phyloP scores from a whole-genome alignment of 2,888 invertebrate species.

The Troides oblongomaculatus region DNA sequence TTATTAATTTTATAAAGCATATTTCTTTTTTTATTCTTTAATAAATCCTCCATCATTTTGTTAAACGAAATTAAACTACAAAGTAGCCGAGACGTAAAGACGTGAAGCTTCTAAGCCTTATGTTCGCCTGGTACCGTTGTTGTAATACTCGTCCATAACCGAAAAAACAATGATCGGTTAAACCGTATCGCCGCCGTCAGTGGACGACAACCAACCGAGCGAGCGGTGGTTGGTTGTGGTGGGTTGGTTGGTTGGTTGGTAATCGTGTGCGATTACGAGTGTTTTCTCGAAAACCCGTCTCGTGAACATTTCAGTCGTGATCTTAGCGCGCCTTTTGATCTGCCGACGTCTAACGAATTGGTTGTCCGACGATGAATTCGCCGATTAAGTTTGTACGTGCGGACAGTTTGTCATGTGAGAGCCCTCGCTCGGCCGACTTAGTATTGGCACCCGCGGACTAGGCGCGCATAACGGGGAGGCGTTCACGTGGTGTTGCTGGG shows the following conservation, averaged over 20 bases:
- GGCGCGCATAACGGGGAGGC: slow-evolving; percentile 72
- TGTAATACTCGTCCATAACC: slow-evolving; percentile 6
- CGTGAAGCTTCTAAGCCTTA: slow-evolving; percentile 5
- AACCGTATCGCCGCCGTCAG: neutral
- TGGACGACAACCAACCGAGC: too few relatives aligned
- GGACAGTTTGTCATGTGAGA: slow-evolving; percentile 45
- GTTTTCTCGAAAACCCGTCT: slow-evolving; percentile 68
- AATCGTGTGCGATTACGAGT: slow-evolving; percentile 62
- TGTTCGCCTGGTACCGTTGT: slow-evolving; percentile 19
- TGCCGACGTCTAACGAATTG: slow-evolving; percentile 66
- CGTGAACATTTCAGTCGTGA: slow-evolving; percentile 69
- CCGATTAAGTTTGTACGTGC: slow-evolving; percentile 48
- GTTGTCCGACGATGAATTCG: slow-evolving; percentile 52
- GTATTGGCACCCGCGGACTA: slow-evolving; percentile 62
- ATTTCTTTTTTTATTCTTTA: too few relatives aligned
- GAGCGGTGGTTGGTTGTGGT: too few relatives aligned
- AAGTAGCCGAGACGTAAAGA: neutral
- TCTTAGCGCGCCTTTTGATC: slow-evolving; percentile 63
- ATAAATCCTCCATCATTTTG: too few relatives aligned
- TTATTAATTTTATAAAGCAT: too few relatives aligned
- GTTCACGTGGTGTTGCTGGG: slow-evolving; percentile 66
- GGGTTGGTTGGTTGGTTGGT: slow-evolving; percentile 12
- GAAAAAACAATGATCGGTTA: slow-evolving; percentile 20
- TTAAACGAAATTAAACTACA: too few relatives aligned
- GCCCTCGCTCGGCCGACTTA: slow-evolving; percentile 43